Conservation (phyloP, 2,888 invertebrate species). For the Eupelmus urozonus region DNA sequence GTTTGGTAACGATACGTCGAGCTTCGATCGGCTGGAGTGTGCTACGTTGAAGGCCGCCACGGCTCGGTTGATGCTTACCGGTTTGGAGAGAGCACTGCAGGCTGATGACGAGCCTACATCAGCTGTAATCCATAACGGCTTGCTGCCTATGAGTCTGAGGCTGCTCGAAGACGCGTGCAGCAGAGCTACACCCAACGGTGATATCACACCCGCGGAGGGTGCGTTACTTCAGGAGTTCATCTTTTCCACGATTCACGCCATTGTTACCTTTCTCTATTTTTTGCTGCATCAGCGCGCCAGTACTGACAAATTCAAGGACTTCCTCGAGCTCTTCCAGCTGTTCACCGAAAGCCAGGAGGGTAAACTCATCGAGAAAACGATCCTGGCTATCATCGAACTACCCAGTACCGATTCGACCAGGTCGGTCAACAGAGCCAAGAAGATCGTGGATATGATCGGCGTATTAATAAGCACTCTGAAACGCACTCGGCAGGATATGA, state of each 20-base stretch:
- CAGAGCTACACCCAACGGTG: constrained; percentile 63
- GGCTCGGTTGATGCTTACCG: constrained; percentile 80
- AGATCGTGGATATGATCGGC: constrained; percentile 80
- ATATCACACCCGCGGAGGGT: constrained; percentile 75
- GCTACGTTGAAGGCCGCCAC: constrained; percentile 80
- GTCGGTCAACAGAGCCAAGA: constrained; percentile 78
- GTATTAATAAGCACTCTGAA: constrained; percentile 80
- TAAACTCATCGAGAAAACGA: constrained; percentile 79
- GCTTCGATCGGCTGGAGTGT: constrained; percentile 71
- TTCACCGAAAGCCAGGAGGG: constrained; percentile 82
- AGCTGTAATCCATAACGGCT: constrained; percentile 80
- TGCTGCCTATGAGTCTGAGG: constrained; percentile 81
- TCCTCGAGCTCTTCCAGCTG: constrained; percentile 81
- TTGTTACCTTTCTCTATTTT: constrained; percentile 81
- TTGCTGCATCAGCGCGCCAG: constrained; percentile 79
- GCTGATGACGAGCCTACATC: constrained; percentile 80
- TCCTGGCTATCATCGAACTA: constrained; percentile 79
- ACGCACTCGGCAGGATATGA: constrained; percentile 79
- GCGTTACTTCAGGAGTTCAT: constrained; percentile 80
- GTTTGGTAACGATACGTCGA: constrained; percentile 78
- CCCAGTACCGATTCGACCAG: constrained; percentile 76
- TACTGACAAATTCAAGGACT: constrained; percentile 78
- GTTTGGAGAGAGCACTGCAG: constrained; percentile 80
- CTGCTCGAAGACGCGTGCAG: constrained; percentile 80
- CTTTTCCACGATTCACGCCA: constrained; percentile 81